Conservation (phyloP, 1,140 invertebrate species). For the Maniola jurtina region DNA sequence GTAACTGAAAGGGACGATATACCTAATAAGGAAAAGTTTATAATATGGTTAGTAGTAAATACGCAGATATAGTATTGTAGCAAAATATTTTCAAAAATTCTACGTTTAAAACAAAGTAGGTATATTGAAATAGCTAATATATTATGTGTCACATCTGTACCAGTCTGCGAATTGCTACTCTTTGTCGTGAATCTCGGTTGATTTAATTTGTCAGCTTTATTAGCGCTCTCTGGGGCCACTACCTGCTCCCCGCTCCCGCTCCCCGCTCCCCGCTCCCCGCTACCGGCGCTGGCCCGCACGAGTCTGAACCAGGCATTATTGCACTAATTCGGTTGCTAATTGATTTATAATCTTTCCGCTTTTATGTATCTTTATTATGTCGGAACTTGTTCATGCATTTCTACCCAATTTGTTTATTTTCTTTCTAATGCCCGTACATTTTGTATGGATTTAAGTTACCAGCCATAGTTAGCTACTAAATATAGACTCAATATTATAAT, state of each 20-base stretch:
- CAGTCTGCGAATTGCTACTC: slow-evolving; percentile 1
- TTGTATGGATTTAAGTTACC: no score
- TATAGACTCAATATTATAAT: no score
- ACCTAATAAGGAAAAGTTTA: no score
- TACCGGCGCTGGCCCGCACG: neutral
- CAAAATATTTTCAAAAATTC: no score
- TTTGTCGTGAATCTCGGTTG: slow-evolving; percentile 21
- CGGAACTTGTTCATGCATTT: neutral
- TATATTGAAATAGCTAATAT: no score
- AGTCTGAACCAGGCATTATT: slow-evolving; percentile 14
- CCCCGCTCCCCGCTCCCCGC: neutral
- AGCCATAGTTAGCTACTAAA: no score
- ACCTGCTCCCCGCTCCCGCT: neutral
- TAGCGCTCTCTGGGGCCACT: slow-evolving; percentile 14
- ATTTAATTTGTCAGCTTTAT: slow-evolving; percentile 33
- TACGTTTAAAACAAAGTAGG: no score
- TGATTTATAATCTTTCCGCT: slow-evolving; percentile 28
- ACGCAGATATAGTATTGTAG: no score
- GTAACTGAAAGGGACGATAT: no score
- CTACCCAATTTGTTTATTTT: no score
- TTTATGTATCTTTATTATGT: slow-evolving; percentile 11
- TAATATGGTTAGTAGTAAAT: no score
- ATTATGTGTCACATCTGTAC: neutral
- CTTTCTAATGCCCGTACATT: no score
- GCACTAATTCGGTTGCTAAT: slow-evolving; percentile 25